phyloP scores from a whole-genome alignment of 2,888 invertebrate genomes.

The Aspidiotus rigidus region DNA sequence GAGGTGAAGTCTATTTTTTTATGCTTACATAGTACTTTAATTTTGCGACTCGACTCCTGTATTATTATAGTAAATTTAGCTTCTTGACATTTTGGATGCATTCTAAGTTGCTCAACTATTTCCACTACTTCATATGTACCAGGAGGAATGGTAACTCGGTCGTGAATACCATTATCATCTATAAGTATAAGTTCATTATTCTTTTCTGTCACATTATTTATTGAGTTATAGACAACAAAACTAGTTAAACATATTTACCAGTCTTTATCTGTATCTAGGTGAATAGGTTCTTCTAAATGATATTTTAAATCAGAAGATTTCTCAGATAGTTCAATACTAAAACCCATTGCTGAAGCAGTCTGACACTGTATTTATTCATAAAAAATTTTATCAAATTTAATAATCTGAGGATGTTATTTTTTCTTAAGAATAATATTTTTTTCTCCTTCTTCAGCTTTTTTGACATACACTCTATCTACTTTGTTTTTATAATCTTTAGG shows the following conservation, averaged over 20 bases:
- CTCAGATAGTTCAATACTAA: constrained; percentile 12
- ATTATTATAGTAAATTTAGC: constrained; percentile 25
- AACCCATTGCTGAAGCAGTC: constrained; percentile 7
- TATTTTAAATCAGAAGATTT: constrained; percentile 8
- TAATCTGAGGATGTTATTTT: constrained; percentile 5
- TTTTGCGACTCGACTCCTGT: constrained; percentile 17
- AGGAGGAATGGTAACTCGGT: constrained; percentile 22
- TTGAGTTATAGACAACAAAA: constrained; percentile 7
- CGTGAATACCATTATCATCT: constrained; percentile 11
- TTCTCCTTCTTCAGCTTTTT: constrained; percentile 11
- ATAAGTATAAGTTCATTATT: constrained; percentile 16
- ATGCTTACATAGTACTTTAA: constrained; percentile 25
- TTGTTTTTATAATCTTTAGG: constrained; percentile 11
- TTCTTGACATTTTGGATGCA: constrained; percentile 13
- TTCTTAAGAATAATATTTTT: background rate
- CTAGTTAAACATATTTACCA: constrained; percentile 12
- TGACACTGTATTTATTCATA: constrained; percentile 1
- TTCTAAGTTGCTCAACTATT: constrained; percentile 22
- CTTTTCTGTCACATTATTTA: constrained; percentile 11
- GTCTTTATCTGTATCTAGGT: constrained; percentile 9
- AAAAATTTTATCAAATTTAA: constrained; percentile 5
- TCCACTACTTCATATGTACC: constrained; percentile 27
- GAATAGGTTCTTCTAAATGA: constrained; percentile 13
- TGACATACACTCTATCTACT: constrained; percentile 5
- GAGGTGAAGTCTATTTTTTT: constrained; percentile 23